Base-by-base conservation (phyloP, 2,888 invertebrate species). In the Eupithecia insigniata region DNA sequence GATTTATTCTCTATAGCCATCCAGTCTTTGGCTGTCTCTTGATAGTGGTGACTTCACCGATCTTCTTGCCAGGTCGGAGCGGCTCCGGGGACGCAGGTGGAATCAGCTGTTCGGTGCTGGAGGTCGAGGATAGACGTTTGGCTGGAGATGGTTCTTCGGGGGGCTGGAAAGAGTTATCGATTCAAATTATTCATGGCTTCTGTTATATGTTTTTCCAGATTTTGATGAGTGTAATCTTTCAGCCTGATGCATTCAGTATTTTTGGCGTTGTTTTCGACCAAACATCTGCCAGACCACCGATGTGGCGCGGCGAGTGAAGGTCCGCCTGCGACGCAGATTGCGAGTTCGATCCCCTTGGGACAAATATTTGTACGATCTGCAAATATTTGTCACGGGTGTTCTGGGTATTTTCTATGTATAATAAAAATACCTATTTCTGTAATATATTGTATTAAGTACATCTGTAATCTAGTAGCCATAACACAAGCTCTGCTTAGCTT, bases 21-120 rank as follows among this genome's bases (percentile, higher is more conserved):
- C 96, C 96, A 70, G 94, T 95, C 85, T 95, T 95, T 0, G 94
- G 95, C 77, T 95, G 95, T 71, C 95, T 84, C 81, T 93, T 95
- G 76, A 95, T 92, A 1, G 95, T 94, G 72, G 92, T 95, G 60
- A 95, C 91, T 12, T 95, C 95, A 2, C 95, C 95, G 8, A 95
- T 86, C 77, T 93, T 94, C 80, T 93, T 90, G 1, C 79, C 83
- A 0, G 93, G 85, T 46, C 91, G 86, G 0, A 94, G 85, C 0
- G 92, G 90, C 58, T 89, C 89, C 0, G 94, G 93, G 0, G 94
- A 91, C 0, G 92, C 76, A 0, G 90, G 87, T 1, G 93, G 92
- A 28, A 95, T 92, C 65, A 95, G 85, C 76, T 94, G 91, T 70
- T 95, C 95, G 1, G 94, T 95, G 82, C 95, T 95, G 0, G 94